A percentile compares a stretch with the other conserved stretches of the same genome.
These are phyloP conservation scores for Vulpes vulpes DNA, from an alignment of 2,113 vertebrate species.

Conservation along the genomic window DNA sequence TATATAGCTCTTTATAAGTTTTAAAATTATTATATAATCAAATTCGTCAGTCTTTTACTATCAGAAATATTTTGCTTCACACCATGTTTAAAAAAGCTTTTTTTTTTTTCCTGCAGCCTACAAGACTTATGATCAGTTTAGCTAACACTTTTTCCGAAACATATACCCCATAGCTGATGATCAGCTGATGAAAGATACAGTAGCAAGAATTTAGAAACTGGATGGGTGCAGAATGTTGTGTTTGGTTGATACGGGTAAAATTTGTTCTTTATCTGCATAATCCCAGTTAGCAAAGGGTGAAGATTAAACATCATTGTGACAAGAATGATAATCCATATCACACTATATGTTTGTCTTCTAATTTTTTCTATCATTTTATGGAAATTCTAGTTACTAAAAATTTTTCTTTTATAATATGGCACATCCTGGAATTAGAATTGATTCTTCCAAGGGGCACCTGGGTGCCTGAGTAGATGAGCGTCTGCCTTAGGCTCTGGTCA, in stretches of 20 bases:
- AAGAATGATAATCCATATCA: not conserved
- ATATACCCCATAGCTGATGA: not conserved
- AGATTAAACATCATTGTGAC: not conserved
- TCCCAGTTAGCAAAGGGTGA: not conserved
- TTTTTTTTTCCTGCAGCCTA: not conserved
- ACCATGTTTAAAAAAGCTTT: not conserved
- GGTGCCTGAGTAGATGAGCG: too few relatives aligned
- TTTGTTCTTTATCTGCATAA: not conserved
- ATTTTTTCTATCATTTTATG: not conserved
- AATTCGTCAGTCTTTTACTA: not conserved
- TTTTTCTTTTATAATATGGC: not conserved
- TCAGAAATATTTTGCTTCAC: not conserved
- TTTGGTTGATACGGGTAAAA: not conserved
- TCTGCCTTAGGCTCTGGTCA: too few relatives aligned
- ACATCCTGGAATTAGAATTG: not conserved
- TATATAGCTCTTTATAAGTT: not conserved
- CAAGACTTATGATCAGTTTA: not conserved
- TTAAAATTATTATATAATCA: not conserved
- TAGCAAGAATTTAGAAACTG: not conserved
- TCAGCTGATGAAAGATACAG: not conserved
- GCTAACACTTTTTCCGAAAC: not conserved
- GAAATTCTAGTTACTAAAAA: not conserved
- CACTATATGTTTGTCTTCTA: not conserved
- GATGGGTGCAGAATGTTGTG: not conserved
- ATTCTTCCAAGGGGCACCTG: not conserved